Conservation (phyloP, 2,113 vertebrate species). For the Rutilus rutilus region DNA sequence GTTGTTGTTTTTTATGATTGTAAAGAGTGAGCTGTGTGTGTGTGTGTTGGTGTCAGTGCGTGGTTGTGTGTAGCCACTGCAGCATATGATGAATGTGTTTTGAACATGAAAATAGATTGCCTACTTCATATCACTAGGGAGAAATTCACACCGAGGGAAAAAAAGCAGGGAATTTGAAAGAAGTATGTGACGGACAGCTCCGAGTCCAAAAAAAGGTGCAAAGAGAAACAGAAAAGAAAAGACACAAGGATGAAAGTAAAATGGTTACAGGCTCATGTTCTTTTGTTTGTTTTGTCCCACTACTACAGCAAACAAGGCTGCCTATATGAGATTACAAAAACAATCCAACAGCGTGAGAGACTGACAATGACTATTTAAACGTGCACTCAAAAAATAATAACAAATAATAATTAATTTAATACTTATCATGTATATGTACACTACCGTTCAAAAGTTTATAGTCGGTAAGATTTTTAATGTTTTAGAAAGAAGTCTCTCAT, state of each 20-base stretch:
- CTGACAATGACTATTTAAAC: not conserved
- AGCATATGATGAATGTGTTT: conserved; percentile 38
- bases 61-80: conserved; percentile 27
- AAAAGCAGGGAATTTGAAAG: conserved; percentile 21
- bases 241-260: not conserved
- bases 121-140: conserved; percentile 11
- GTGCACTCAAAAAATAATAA: not conserved
- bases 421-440: not conserved
- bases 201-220: not conserved
- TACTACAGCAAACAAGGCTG: conserved; percentile 1
- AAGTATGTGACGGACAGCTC: conserved; percentile 15
- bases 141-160: not conserved
- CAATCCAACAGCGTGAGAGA: not conserved
- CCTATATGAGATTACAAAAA: not conserved
- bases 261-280: not conserved
- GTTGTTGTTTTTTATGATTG: not conserved
- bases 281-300: not conserved
- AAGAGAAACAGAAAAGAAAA: not conserved
- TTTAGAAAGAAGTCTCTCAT: not conserved
- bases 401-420: not conserved
- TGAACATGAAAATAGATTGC: conserved; percentile 36
- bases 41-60: not conserved
- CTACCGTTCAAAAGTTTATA: not conserved
- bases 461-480: no score
- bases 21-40: conserved; percentile 24